phyloP scores from a whole-genome alignment of 2,888 invertebrate genomes.

The Pollenia griseotomentosa region DNA sequence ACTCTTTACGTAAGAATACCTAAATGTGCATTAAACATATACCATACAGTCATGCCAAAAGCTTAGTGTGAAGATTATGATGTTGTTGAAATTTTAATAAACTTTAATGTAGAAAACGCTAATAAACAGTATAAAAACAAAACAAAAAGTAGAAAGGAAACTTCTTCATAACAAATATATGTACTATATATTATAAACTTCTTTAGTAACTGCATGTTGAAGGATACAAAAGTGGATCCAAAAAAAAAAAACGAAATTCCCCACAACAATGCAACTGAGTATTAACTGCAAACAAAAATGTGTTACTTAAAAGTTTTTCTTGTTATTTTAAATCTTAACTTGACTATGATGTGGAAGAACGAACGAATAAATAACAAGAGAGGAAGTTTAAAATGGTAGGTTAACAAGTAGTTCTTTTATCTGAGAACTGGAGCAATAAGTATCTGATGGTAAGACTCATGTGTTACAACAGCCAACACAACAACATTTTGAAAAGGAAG shows the following conservation, averaged over 20 bases:
- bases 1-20: neutral
- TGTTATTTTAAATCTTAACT: neutral
- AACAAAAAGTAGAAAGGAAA: neutral
- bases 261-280: neutral
- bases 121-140: constrained; percentile 34
- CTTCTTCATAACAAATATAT: neutral
- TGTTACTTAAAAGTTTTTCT: neutral
- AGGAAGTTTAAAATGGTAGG: neutral
- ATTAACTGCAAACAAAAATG: neutral
- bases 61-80: neutral
- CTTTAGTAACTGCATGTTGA: neutral
- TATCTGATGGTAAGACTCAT: constrained; percentile 5
- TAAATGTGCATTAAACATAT: neutral
- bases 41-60: neutral
- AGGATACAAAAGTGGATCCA: neutral
- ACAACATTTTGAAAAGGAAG: constrained; percentile 26
- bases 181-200: neutral
- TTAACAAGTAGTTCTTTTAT: neutral
- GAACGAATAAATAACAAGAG: neutral
- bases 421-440: neutral
- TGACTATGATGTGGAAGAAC: neutral
- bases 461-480: constrained; percentile 38
- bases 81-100: constrained; percentile 55
- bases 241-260: neutral
- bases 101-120: constrained; percentile 37